phyloP scores from a whole-genome alignment of 2,113 vertebrate genomes.

The Rhinolophus sinicus region DNA sequence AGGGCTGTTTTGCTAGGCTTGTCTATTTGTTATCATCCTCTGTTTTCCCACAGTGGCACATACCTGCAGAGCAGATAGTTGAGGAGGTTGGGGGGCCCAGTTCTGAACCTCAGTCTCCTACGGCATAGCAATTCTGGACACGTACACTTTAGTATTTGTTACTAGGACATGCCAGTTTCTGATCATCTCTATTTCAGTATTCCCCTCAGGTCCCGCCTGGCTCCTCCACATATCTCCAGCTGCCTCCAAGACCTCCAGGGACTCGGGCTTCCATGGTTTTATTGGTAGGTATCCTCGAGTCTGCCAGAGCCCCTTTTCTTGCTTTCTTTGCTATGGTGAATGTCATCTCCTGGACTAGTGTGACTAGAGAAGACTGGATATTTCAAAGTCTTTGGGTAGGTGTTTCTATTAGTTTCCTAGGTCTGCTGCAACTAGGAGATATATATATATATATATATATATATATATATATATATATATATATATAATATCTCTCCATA shows the following conservation, averaged over 20 bases:
- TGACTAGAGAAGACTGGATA: too few species aligned
- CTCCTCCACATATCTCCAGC: constrained; percentile 79
- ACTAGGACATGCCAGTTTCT: background rate
- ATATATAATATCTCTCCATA: background rate
- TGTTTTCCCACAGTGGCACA: background rate
- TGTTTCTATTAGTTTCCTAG: background rate
- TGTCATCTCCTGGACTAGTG: background rate
- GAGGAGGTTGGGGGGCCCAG: background rate
- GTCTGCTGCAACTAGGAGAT: background rate
- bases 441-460: too few species aligned
- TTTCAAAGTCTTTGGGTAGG: background rate
- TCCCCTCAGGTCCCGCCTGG: constrained; percentile 59
- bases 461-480: background rate
- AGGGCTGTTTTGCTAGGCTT: background rate
- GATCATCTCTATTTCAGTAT: constrained; percentile 20
- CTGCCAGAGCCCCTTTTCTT: background rate
- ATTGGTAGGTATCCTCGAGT: constrained; percentile 67
- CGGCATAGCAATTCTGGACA: background rate
- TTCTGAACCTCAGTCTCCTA: background rate
- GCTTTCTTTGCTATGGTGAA: background rate
- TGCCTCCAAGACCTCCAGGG: constrained; percentile 76
- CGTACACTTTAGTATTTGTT: background rate
- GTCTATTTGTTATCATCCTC: background rate
- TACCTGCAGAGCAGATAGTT: background rate
- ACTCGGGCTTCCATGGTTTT: constrained; percentile 78